These are phyloP conservation scores for Leptopilina clavipes DNA, from an alignment of 1,140 invertebrate genomes.

Conservation along the genomic window DNA sequence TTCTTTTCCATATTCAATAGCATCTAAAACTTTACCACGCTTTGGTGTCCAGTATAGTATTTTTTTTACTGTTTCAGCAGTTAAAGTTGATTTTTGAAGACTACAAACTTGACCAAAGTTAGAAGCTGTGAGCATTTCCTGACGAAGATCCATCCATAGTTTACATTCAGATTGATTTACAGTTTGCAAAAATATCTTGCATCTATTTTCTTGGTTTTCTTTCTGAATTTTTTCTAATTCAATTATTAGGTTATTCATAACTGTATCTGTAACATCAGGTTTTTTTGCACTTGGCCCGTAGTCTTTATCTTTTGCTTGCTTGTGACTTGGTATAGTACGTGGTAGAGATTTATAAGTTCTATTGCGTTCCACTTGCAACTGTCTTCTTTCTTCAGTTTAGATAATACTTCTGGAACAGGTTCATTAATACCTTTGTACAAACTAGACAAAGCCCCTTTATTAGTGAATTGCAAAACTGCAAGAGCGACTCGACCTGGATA, in stretches of 20 bases:
- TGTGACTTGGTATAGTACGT: background rate
- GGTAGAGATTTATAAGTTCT: constrained; percentile 21
- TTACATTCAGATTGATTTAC: no score
- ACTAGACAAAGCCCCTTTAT: constrained; percentile 36
- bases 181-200: constrained; percentile 52
- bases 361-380: constrained; percentile 36
- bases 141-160: no score
- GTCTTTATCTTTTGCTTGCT: constrained; percentile 44
- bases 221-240: constrained; percentile 37
- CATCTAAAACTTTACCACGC: constrained; percentile 43
- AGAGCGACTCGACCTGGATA: constrained; percentile 60
- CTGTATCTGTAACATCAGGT: constrained; percentile 41
- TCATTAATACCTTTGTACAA: constrained; percentile 21
- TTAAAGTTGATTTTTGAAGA: constrained; percentile 51
- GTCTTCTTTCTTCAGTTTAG: constrained; percentile 40
- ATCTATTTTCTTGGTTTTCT: constrained; percentile 35
- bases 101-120: constrained; percentile 63
- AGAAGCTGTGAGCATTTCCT: no score
- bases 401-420: constrained; percentile 20
- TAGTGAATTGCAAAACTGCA: constrained; percentile 61
- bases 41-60: constrained; percentile 19
- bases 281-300: constrained; percentile 51
- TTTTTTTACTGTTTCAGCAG: constrained; percentile 48
- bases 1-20: constrained; percentile 56
- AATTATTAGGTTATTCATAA: constrained; percentile 18